Evolutionary conservation across 1,140 invertebrate genomes (phyloP).

Genomic region (Luehdorfia chinensis): DNA sequence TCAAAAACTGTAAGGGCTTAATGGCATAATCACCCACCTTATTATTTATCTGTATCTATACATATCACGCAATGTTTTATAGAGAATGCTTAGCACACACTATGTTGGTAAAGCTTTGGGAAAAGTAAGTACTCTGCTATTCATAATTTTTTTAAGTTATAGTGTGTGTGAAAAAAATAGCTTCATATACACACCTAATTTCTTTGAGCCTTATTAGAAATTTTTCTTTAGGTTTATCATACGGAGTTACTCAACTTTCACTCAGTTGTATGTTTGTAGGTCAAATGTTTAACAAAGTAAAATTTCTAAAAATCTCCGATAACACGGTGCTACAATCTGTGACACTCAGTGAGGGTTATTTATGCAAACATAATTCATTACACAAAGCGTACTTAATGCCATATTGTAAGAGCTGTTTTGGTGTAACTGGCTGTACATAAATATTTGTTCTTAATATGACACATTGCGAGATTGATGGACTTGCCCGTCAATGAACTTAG

Average conservation of each 20-base stretch:
- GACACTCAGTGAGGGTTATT: constrained; percentile 22
- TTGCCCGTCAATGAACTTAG: constrained; percentile 53
- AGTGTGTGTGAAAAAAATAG: too few species aligned
- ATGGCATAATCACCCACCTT: too few species aligned
- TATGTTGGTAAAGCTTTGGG: too few species aligned
- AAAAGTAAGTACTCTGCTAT: too few species aligned
- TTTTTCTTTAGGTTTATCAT: too few species aligned
- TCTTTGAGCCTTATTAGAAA: too few species aligned
- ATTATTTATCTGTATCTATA: too few species aligned
- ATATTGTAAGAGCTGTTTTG: constrained; percentile 21
- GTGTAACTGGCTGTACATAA: neutral
- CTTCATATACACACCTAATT: too few species aligned
- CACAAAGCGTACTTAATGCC: constrained; percentile 19
- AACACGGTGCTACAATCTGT: constrained; percentile 36
- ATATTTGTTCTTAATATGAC: constrained; percentile 31
- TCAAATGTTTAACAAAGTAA: constrained; percentile 44
- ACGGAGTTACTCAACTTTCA: constrained; percentile 15
- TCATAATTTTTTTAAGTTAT: too few species aligned
- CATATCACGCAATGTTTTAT: too few species aligned
- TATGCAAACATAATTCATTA: constrained; percentile 11
- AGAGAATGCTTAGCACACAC: too few species aligned
- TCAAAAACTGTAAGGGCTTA: too few species aligned
- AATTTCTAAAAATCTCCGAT: constrained; percentile 39
- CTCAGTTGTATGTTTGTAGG: constrained; percentile 27
- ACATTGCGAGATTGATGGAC: constrained; percentile 58